phyloP scores from a whole-genome alignment of 1,140 invertebrate genomes.

The Oppia nitens region DNA sequence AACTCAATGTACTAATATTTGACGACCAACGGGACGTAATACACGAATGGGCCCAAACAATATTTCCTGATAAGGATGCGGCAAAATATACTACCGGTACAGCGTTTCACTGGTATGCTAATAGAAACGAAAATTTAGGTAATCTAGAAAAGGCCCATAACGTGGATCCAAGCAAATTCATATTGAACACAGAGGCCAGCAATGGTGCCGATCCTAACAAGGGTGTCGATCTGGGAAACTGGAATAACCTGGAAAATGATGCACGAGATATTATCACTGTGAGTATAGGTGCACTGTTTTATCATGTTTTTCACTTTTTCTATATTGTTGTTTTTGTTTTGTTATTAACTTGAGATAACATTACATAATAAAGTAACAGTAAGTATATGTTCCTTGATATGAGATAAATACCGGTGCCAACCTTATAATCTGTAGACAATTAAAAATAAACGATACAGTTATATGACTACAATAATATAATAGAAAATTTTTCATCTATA shows the following conservation, averaged over 20 bases:
- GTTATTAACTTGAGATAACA: too few species aligned
- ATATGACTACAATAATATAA: too few species aligned
- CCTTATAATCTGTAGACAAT: too few species aligned
- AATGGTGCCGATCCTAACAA: slow-evolving; percentile 14
- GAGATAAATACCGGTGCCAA: too few species aligned
- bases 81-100: slow-evolving; percentile 11
- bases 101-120: slow-evolving; percentile 50
- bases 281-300: slow-evolving; percentile 11
- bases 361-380: too few species aligned
- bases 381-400: too few species aligned
- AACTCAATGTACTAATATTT: slow-evolving; percentile 23
- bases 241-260: slow-evolving; percentile 11
- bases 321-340: too few species aligned
- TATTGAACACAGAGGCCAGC: slow-evolving; percentile 34
- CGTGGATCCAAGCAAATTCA: slow-evolving; percentile 33
- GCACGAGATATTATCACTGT: slow-evolving; percentile 18
- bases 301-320: too few species aligned
- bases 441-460: too few species aligned
- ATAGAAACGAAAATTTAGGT: slow-evolving; percentile 16
- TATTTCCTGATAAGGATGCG: slow-evolving; percentile 22
- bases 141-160: slow-evolving; percentile 36
- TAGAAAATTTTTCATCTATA: too few species aligned
- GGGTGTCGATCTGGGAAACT: slow-evolving; percentile 11
- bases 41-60: slow-evolving; percentile 21
- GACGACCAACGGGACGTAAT: slow-evolving; percentile 25